Evolutionary conservation across 2,113 vertebrate species (phyloP), one percentile per base, ranked within the genome.

Genomic region (Lamprologus lemairii): DNA sequence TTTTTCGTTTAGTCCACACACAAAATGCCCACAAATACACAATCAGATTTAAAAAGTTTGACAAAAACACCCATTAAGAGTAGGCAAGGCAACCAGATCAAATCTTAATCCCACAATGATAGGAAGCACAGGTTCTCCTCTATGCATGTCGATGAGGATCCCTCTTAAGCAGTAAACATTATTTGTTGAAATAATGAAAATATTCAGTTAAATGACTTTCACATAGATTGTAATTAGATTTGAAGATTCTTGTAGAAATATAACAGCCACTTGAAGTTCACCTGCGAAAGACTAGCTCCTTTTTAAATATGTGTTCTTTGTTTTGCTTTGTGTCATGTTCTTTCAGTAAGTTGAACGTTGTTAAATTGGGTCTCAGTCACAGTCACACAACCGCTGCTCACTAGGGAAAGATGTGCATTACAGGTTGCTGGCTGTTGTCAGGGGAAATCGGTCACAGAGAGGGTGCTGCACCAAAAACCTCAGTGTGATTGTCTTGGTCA

Each of bases 21-120:
- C 23, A 80, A 51, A 28, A 82, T 49, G 84, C 16, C 31, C 79
- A 19, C 54, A 65, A 65, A 55, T 35, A 58, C 42, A 12, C 7
- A 40, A 12, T 26, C 5, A 58, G 19, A 37, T 49, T 55, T 80
- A 37, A 86, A 40, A 86, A 28, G 54, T 89, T 89, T 84, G 49
- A 86, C 53, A 88, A 87, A 85, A 93, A 90, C 87, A 89, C 31
- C 71, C 60, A 54, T 26, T 85, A 82, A 75, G 47, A 87, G 28
- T 23, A 86, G 68, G 42, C 68, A 40, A 91, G 79, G 81, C 33
- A 53, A 83, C 45, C 51, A 6, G 83, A 92, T 91, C 80, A 87
- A 84, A 90, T 90, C 80, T 53, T 88, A 92, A 93, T 92, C 81
- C 55, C 47, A n/a, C 10, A 2, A 80, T 84, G 87, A 88, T 84